Percentiles rank a stretch among this genome's conserved stretches.
Evolutionary conservation across 2,113 vertebrate genomes (phyloP).

Genomic region (Marmota flaviventris): DNA sequence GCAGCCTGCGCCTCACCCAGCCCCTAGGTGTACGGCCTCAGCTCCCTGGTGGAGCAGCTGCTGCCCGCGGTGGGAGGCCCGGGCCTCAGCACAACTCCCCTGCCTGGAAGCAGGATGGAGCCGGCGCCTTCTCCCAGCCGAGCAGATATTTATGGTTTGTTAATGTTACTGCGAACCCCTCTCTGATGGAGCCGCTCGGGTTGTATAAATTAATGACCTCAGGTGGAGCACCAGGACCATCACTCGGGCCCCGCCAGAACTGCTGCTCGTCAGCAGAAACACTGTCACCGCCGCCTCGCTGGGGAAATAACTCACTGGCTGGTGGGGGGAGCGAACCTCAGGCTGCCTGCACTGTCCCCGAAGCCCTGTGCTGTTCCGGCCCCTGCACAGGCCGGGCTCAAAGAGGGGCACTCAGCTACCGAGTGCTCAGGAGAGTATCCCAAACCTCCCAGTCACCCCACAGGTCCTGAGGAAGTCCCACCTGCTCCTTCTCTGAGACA

Average conservation of each 20-base stretch:
- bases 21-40: too few relatives aligned
- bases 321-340: too few relatives aligned
- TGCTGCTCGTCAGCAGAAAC: not conserved
- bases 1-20: too few relatives aligned
- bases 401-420: too few relatives aligned
- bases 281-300: fast-evolving
- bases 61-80: too few relatives aligned
- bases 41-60: too few relatives aligned
- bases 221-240: not conserved
- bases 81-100: not conserved
- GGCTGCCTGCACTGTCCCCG: too few relatives aligned
- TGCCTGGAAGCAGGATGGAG: fast-evolving
- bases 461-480: not conserved
- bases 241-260: not conserved
- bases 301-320: too few relatives aligned
- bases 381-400: too few relatives aligned
- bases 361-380: too few relatives aligned
- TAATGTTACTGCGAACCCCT: not conserved
- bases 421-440: too few relatives aligned
- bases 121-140: fast-evolving
- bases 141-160: not conserved
- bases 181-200: not conserved
- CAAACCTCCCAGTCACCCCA: not conserved
- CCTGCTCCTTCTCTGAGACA: not conserved
- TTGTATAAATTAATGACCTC: not conserved